Evolutionary conservation across 2,797 vertebrate species (phyloP).

Genomic region (Nyctalus aviator): DNA sequence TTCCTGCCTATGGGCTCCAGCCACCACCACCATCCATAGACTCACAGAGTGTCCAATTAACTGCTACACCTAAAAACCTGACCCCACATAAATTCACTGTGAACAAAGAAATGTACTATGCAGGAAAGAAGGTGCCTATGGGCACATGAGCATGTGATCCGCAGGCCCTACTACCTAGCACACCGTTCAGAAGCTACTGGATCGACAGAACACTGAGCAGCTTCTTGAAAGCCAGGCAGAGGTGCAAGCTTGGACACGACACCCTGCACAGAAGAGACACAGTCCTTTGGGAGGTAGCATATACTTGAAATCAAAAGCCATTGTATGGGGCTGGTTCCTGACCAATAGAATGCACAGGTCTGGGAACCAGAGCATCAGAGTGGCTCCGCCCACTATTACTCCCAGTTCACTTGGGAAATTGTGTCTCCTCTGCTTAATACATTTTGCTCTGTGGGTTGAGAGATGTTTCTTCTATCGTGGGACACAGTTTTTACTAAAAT

Average conservation of each 20-base stretch:
- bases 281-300: background rate
- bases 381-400: background rate
- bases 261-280: background rate
- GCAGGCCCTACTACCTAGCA: background rate
- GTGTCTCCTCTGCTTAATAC: background rate
- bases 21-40: background rate
- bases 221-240: background rate
- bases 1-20: background rate
- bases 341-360: background rate
- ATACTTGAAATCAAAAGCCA: constrained; percentile 15
- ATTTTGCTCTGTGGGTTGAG: background rate
- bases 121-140: background rate
- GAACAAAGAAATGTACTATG: constrained; percentile 37
- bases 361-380: background rate
- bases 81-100: background rate
- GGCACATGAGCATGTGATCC: background rate
- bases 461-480: constrained; percentile 1
- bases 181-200: background rate
- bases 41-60: background rate
- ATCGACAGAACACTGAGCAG: background rate
- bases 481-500: constrained; percentile 20
- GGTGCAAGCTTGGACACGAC: background rate
- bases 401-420: background rate
- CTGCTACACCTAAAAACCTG: background rate
- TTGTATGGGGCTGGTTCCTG: background rate